phyloP scores from a whole-genome alignment of 2,797 vertebrate species.

The Pangasius krempfi region DNA sequence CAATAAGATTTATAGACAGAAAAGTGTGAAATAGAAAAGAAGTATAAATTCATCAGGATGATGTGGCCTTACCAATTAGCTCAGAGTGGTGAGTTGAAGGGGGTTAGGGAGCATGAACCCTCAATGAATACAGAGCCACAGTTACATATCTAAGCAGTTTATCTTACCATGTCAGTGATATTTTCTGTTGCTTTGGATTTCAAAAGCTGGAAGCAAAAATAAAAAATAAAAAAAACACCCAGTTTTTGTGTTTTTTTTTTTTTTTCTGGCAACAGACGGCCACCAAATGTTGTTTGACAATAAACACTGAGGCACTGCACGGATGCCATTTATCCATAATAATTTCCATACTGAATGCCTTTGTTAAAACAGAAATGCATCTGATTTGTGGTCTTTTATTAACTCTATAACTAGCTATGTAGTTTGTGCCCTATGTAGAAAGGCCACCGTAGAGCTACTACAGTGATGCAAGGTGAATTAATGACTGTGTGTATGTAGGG shows the following conservation, averaged over 20 bases:
- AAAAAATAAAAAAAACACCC: too few relatives aligned
- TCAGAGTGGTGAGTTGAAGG: background rate
- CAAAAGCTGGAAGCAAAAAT: background rate
- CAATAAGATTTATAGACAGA: background rate
- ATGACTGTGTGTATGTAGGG: background rate
- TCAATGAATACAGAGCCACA: background rate
- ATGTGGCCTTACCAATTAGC: background rate
- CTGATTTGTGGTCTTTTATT: background rate
- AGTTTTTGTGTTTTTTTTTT: background rate
- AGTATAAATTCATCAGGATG: background rate
- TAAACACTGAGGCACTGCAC: background rate
- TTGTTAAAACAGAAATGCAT: background rate
- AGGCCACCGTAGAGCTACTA: background rate
- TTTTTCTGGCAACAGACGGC: background rate
- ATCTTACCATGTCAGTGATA: background rate
- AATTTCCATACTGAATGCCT: background rate
- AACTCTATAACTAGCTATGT: background rate
- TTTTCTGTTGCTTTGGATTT: background rate
- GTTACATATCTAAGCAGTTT: background rate
- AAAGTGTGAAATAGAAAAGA: background rate
- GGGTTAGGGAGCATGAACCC: background rate
- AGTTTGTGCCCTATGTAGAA: background rate
- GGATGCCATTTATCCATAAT: background rate
- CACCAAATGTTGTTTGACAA: slow-evolving; percentile 5
- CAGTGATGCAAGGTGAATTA: background rate